A percentile compares a stretch with the other conserved stretches of the same genome.
These are phyloP conservation scores for Psittacula cyanocephala DNA, from an alignment of 2,113 vertebrate species.

Conservation along the genomic window DNA sequence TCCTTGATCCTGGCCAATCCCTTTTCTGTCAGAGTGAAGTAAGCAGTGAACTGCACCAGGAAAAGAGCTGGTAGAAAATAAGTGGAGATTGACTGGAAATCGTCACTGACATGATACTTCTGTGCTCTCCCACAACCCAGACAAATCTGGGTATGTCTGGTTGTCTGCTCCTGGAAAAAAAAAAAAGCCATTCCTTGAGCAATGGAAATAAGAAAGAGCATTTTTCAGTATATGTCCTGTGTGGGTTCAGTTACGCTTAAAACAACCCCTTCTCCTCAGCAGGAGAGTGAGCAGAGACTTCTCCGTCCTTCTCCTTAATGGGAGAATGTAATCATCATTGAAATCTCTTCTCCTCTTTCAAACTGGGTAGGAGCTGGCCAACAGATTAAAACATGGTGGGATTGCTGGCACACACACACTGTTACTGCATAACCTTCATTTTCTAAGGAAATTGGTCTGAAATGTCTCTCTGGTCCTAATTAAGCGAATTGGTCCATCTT, in stretches of 20 bases:
- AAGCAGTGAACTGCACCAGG: neutral
- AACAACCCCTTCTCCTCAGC: neutral
- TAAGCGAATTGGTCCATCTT: neutral
- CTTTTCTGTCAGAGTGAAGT: neutral
- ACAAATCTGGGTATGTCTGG: neutral
- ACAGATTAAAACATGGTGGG: neutral
- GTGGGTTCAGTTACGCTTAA: neutral
- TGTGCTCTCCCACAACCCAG: neutral
- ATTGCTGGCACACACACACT: neutral
- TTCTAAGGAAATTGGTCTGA: neutral
- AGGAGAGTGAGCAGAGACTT: neutral
- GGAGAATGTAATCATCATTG: neutral
- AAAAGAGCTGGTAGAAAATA: neutral
- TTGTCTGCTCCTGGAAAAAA: neutral
- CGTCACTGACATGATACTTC: neutral
- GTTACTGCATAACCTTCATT: neutral
- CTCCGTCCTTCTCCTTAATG: neutral
- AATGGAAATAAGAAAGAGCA: neutral
- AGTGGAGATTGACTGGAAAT: neutral
- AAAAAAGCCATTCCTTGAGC: neutral
- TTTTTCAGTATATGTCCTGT: neutral
- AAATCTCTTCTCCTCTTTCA: neutral
- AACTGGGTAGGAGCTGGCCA: neutral
- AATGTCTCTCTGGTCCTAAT: neutral
- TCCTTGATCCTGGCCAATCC: rapidly evolving